Conservation (phyloP, 2,888 invertebrate genomes). For the Melolontha melolontha region DNA sequence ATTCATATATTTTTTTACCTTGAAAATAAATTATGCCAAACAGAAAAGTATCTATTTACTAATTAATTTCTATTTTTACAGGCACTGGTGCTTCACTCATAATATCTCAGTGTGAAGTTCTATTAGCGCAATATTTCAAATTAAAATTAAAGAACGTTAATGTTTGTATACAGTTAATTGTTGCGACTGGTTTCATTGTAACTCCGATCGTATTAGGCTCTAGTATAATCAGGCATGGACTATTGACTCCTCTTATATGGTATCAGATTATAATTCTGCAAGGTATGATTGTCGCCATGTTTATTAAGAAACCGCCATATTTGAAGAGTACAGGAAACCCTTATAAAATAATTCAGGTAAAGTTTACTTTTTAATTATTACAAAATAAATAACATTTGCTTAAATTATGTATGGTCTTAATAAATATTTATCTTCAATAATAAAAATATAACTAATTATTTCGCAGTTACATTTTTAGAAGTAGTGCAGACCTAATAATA, state of each 20-base stretch:
- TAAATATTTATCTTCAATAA: neutral
- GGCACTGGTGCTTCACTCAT: slow-evolving; percentile 71
- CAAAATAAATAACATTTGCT: neutral
- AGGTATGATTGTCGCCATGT: slow-evolving; percentile 68
- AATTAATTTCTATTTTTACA: slow-evolving; percentile 58
- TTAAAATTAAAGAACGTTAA: slow-evolving; percentile 69
- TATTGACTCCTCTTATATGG: slow-evolving; percentile 67
- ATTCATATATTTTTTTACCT: no score
- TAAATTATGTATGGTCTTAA: neutral
- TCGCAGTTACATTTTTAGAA: no score
- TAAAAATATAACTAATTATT: no score
- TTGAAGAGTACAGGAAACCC: slow-evolving; percentile 56
- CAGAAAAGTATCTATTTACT: no score
- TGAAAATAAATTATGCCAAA: no score
- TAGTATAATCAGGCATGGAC: slow-evolving; percentile 65
- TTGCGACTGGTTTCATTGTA: slow-evolving; percentile 69
- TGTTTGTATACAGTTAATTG: slow-evolving; percentile 68
- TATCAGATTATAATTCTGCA: slow-evolving; percentile 72
- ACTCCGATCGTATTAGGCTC: slow-evolving; percentile 68
- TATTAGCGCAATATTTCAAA: slow-evolving; percentile 71
- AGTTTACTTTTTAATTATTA: slow-evolving; percentile 30
- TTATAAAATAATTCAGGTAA: slow-evolving; percentile 59
- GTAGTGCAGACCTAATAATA: no score
- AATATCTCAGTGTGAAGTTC: slow-evolving; percentile 70
- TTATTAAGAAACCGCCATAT: slow-evolving; percentile 70